A percentile compares a stretch with the other conserved stretches of the same genome.
These are phyloP conservation scores for Oryctolagus cuniculus DNA, from an alignment of 2,113 vertebrate species.

Conservation along the genomic window mOryCun1.1 NC_091435.1:149193501-149194000, in stretches of 20 bases:
- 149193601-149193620: conserved; percentile 63
- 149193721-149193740: conserved; percentile 31
- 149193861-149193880: not conserved
- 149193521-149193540: not conserved
- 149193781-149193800: not conserved
- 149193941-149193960: not conserved
- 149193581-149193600: conserved; percentile 48
- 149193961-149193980: not conserved
- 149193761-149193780: not conserved
- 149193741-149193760: not conserved
- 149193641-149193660: conserved; percentile 52
- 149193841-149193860: not conserved
- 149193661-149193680: conserved; percentile 48
- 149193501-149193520: not conserved
- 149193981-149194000: not conserved
- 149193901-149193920: not conserved
- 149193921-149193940: not conserved
- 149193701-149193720: conserved; percentile 4
- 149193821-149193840: not conserved
- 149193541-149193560: not conserved
- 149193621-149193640: conserved; percentile 7
- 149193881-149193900: not conserved
- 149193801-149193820: not conserved
- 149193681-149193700: not conserved
- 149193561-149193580: conserved; percentile 5